Evolutionary conservation across 2,888 invertebrate species (phyloP), one percentile per base, ranked within the genome.

Genomic region (Endotricha flammealis): DNA sequence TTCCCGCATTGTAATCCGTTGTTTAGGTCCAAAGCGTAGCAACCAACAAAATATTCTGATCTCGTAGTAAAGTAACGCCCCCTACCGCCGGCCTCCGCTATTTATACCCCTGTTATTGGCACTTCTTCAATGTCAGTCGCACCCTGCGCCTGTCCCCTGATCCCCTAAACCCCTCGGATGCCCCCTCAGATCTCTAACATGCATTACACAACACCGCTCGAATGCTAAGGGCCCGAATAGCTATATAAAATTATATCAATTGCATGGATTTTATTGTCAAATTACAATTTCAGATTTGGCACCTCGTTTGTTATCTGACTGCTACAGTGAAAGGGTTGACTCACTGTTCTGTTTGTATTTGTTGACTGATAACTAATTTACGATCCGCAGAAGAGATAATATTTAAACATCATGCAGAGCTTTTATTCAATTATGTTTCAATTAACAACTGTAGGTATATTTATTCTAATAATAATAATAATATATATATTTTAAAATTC

Each of bases 101-200:
- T 85, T 87, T 87, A 85, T 87, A 81, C 86, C 83, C 73, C 80
- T 69, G 82, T 87, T 87, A 87, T 87, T 86, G 87, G 81, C 87
- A 87, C 87, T 87, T 86, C 87, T 87, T 87, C 87, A 87, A 83
- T 87, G 87, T 87, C 87, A 87, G 77, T 65, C 86, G 85, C 87
- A 87, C 86, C 87, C 87, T 80, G 80, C 58, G 73, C 63, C 63
- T 67, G 64, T 70, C 71, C 78, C 76, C 67, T 69, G 65, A 70
- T 66, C 71, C 75, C 63, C 64, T 64, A 67, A 70, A 64, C 75
- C 69, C 68, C 57, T 48, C 53, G 51, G 66, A 63, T 66, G 63
- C 70, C 68, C 64, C 70, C 64, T 59, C 47, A 48, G 54, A 64
- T 61, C 71, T 69, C 63, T 65, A 53, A 76, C 81, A 80, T 72